phyloP scores from a whole-genome alignment of 2,797 vertebrate genomes.

The Aldrovandia affinis region DNA sequence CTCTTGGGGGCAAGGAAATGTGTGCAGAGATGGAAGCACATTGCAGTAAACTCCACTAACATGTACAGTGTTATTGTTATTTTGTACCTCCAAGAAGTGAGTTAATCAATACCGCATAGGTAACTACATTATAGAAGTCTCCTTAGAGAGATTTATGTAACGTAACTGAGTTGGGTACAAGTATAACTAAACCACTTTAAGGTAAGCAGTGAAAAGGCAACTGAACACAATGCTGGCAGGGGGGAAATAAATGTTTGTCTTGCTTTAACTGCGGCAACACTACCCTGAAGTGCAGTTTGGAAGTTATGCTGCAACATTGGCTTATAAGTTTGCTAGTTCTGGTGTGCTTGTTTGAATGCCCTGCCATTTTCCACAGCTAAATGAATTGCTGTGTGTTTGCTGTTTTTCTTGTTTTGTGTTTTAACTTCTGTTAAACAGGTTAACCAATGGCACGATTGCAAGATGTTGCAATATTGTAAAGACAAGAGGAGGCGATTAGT shows the following conservation, averaged over 20 bases:
- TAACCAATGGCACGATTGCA: slow-evolving; percentile 35
- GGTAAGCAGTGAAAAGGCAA: slow-evolving; percentile 43
- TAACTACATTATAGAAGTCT: slow-evolving; percentile 26
- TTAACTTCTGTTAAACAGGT: slow-evolving; percentile 56
- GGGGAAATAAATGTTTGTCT: slow-evolving; percentile 11
- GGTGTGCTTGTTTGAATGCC: slow-evolving; percentile 69
- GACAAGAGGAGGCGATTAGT: slow-evolving; percentile 34
- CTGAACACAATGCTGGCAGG: neutral
- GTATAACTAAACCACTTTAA: slow-evolving; percentile 40
- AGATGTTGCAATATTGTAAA: slow-evolving; percentile 32
- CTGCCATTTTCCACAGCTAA: slow-evolving; percentile 59
- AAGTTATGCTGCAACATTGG: slow-evolving; percentile 8
- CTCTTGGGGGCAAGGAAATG: neutral
- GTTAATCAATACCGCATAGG: neutral
- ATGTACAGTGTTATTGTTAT: neutral
- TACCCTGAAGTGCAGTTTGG: slow-evolving; percentile 27
- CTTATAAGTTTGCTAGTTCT: slow-evolving; percentile 50
- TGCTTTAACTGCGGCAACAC: slow-evolving; percentile 25
- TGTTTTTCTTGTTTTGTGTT: slow-evolving; percentile 58
- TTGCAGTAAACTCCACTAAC: neutral
- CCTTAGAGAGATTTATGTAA: slow-evolving; percentile 13
- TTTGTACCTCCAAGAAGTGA: neutral
- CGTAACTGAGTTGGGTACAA: slow-evolving; percentile 28
- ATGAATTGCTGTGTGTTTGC: slow-evolving; percentile 50
- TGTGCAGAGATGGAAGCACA: neutral